Base-by-base conservation (phyloP, 2,888 invertebrate genomes). In the Phymatocera aterrima region DNA sequence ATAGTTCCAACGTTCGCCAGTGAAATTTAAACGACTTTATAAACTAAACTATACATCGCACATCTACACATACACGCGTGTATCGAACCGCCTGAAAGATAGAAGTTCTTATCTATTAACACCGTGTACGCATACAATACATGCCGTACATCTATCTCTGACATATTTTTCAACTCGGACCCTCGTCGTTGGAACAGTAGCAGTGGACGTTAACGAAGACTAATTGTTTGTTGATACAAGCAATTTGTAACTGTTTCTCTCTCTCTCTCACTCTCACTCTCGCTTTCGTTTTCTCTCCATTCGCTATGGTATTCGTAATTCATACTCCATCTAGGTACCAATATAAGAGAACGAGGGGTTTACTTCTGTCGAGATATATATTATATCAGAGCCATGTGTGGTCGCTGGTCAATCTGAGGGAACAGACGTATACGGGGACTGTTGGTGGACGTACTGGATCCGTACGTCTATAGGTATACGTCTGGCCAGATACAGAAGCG, bases 211-310 rank as follows among this genome's bases (percentile, higher is more conserved):
- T 46, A 68, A 24, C 46, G 68, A 21, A 21, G 40, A 28, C 68
- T 68, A 68, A 68, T 68, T 68, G 68, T 43, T 68, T 46, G 68
- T 68, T 68, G 68, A 68, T 68, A 46, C 40, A 46, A 68, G 15
- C 68, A 68, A 68, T 68, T 68, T 68, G 68, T 68, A 68, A 43
- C 24, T 37, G 34, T 18, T 64, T 64, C n/a, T 28, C 28, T 28
- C 24, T n/a, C n/a, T n/a, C n/a, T n/a, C n/a, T n/a, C n/a, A n/a
- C n/a, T n/a, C n/a, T n/a, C n/a, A n/a, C n/a, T n/a, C n/a, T n/a
- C n/a, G n/a, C n/a, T n/a, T n/a, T n/a, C n/a, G n/a, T n/a, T n/a
- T n/a, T n/a, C n/a, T n/a, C n/a, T n/a, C n/a, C n/a, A n/a, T n/a
- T n/a, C n/a, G n/a, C n/a, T n/a, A n/a, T n/a, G n/a, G n/a, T n/a